phyloP scores from a whole-genome alignment of 23 tunicate species.

The Clavelina lepadiformis region DNA sequence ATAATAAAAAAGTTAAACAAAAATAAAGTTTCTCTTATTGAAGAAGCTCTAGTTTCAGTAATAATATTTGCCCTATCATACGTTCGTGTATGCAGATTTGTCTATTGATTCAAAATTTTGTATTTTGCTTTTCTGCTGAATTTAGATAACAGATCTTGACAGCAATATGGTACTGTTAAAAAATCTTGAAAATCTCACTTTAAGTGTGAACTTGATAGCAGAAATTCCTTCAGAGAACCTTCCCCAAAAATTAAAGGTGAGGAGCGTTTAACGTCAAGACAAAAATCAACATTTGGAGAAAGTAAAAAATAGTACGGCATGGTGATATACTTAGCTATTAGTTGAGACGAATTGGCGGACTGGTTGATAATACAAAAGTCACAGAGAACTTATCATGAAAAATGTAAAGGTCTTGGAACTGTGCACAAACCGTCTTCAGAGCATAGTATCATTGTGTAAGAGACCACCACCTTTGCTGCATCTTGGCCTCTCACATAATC shows the following conservation, averaged over 20 bases:
- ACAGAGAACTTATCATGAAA: background rate
- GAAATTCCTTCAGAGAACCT: conserved; percentile 40
- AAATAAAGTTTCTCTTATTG: too few species aligned
- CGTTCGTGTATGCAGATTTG: too few species aligned
- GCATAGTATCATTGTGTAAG: conserved; percentile 52
- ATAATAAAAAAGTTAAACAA: too few species aligned
- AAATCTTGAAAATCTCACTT: conserved; percentile 56
- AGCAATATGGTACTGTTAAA: conserved; percentile 19
- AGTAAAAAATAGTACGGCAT: background rate
- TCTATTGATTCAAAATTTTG: too few species aligned
- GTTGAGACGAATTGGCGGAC: background rate
- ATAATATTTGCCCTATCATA: too few species aligned
- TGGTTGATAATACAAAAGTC: background rate
- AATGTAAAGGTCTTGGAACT: conserved; percentile 59
- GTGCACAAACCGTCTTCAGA: conserved; percentile 50
- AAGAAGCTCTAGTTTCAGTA: too few species aligned
- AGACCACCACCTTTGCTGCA: conserved; percentile 62
- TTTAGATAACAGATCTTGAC: conserved; percentile 44
- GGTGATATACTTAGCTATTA: background rate
- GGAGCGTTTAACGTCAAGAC: too few species aligned
- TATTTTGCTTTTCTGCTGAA: too few species aligned
- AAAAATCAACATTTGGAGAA: background rate
- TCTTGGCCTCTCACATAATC: conserved; percentile 69
- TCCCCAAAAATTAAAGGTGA: conserved; percentile 63
- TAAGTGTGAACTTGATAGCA: conserved; percentile 62